Evolutionary conservation across 2,113 vertebrate species (phyloP), one percentile per base, ranked within the genome.

Genomic region (Romanogobio albipinnatus): DNA sequence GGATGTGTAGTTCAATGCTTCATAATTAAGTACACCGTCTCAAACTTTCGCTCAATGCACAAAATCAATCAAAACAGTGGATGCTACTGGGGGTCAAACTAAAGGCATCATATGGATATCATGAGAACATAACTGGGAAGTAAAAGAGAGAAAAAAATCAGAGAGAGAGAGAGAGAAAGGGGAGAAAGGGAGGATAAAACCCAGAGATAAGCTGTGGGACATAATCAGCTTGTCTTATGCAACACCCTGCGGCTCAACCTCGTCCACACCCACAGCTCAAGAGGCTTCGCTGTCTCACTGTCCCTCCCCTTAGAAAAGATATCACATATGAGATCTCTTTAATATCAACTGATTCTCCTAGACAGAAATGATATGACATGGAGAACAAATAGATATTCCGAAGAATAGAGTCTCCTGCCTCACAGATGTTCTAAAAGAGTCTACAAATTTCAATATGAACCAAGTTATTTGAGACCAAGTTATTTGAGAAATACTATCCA

Each of bases 171-270:
- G 64, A 79, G 15, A 43, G 61, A 53, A 14, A 66, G 53, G 62
- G 9, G 62, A 84, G 81, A 64, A 66, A 39, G 66, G 29, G 61
- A 62, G 77, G 77, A 59, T 82, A 80, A 76, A 87, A 84, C 24
- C 29, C 33, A 82, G 62, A 75, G 81, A 82, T 87, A 86, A 86
- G 81, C 70, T 9, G 51, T 62, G 82, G 77, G 73, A 79, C 61
- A 83, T 77, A 84, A 86, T 73, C 64, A 84, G 81, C 87, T 87
- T 78, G 53, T 78, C 84, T 89, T 89, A 89, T 83, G 88, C 82
- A 89, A 86, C 85, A 87, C 58, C 70, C 79, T 84, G 10, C 43
- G 26, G 87, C 78, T 86, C 64, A 84, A 68, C 81, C 45, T 82
- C 10, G 24, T 82, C 62, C 71, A 45, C 62, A 71, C 62, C 33